Evolutionary conservation across 2,888 invertebrate species (phyloP).

Genomic region (Ditula angustiorana): DNA sequence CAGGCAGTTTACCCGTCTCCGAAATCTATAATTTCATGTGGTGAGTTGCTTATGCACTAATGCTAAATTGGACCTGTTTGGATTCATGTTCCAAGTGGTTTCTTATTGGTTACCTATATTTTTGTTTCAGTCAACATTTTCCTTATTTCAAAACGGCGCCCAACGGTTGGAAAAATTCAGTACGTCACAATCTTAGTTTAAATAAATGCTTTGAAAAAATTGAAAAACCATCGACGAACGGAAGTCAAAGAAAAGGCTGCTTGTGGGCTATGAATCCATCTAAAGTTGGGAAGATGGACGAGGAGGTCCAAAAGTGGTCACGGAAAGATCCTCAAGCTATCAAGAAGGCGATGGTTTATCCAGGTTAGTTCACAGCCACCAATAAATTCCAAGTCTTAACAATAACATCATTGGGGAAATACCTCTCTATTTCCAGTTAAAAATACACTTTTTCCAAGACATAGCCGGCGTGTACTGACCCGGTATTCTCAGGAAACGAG

Average conservation of each 20-base stretch:
- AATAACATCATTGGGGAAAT: too few relatives aligned
- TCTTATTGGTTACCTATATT: constrained; percentile 41
- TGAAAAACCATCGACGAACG: constrained; percentile 96
- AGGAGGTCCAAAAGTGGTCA: constrained; percentile 99
- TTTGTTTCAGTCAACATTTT: constrained; percentile 93
- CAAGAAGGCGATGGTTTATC: constrained; percentile 96
- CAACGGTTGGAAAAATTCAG: constrained; percentile 99
- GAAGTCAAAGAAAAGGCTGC: constrained; percentile 94
- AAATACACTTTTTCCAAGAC: too few relatives aligned
- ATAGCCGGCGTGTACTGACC: too few relatives aligned
- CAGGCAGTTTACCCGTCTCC: constrained; percentile 97
- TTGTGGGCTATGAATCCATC: constrained; percentile 99
- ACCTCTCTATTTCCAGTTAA: too few relatives aligned
- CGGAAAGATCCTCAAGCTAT: constrained; percentile 97
- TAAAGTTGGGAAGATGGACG: constrained; percentile 98
- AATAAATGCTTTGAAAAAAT: constrained; percentile 99
- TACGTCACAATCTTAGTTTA: constrained; percentile 97
- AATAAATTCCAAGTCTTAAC: not conserved
- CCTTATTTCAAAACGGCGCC: constrained; percentile 99
- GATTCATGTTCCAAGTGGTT: not conserved
- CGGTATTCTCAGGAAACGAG: too few relatives aligned
- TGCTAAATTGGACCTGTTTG: not conserved
- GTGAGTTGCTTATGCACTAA: constrained; percentile 85
- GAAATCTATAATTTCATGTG: constrained; percentile 99
- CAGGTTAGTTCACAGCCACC: constrained; percentile 82